Conservation (phyloP, 2,888 invertebrate species). For the Polydrusus pterygomalis region DNA sequence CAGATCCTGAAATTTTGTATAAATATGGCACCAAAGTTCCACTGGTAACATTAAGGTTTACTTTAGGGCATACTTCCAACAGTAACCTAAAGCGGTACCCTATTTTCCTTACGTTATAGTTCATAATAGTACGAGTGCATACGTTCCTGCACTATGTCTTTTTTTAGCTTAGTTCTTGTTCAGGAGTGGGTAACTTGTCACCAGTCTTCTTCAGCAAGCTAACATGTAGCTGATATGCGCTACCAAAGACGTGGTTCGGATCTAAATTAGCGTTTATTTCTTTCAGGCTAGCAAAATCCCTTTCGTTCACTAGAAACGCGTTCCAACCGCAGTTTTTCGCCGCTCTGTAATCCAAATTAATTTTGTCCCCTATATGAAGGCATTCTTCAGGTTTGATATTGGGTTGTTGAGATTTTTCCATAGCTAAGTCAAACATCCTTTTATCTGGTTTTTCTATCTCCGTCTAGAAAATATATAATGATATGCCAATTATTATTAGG, state of each 20-base stretch:
- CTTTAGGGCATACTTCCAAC: too few species aligned
- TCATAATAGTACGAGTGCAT: too few species aligned
- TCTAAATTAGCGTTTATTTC: constrained; percentile 71
- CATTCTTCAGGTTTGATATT: constrained; percentile 77
- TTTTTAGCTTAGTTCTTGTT: constrained; percentile 39
- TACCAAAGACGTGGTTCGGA: constrained; percentile 71
- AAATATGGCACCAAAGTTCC: too few species aligned
- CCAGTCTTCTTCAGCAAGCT: constrained; percentile 63
- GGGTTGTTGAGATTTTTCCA: constrained; percentile 72
- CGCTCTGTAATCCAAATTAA: constrained; percentile 84
- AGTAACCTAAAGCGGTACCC: too few species aligned
- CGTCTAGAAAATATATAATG: constrained; percentile 41
- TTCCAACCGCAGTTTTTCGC: constrained; percentile 87
- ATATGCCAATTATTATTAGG: too few species aligned
- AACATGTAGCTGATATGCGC: constrained; percentile 74
- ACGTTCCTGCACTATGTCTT: neutral
- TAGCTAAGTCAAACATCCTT: constrained; percentile 81
- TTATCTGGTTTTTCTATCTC: constrained; percentile 85
- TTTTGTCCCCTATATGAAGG: constrained; percentile 89
- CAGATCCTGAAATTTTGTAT: too few species aligned
- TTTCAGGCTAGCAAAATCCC: constrained; percentile 65
- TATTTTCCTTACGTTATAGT: too few species aligned
- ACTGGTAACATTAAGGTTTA: too few species aligned
- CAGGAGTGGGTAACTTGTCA: constrained; percentile 58
- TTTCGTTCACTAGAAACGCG: constrained; percentile 74